Base-by-base conservation (phyloP, 1,140 invertebrate genomes). In the Platorchestia sp. region DNA sequence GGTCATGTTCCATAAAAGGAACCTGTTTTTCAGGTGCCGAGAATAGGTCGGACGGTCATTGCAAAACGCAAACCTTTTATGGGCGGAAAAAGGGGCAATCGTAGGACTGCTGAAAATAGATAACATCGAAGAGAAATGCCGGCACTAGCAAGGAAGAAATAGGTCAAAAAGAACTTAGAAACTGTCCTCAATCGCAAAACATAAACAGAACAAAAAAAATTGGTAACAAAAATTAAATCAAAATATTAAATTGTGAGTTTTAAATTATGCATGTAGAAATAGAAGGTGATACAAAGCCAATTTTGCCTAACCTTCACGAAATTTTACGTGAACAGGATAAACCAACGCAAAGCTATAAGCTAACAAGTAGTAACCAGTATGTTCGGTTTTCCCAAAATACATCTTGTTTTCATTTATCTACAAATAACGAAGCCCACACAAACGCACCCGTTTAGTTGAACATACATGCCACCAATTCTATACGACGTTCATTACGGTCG, bases 21-120 rank as follows among this genome's bases (percentile, higher is more conserved):
- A 75, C 59, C 59, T 75, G 59, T 75, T 75, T 75, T 75, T 75
- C 59, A 75, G 59, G 59, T 75, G 59, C 59, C 59, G 59, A 75
- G 59, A 75, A 75, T 75, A 75, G 59, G 59, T 75, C 59, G 59
- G 59, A 75, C 59, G 59, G 59, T 36, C 59, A 75, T 75, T 75
- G 59, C 59, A 75, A 75, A 75, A 75, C 36, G 36, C 59, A 27
- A 75, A 75, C 59, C 59, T 75, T 75, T 75, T 75, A 75, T 36
- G 59, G 59, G 27, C 59, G 59, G 59, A 75, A 75, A 75, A 27
- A 75, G 59, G 59, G 59, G n/a, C 59, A 75, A 75, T 75, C 59
- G 59, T 75, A 75, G 27, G 59, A 75, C 59, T 75, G 47, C 47
- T 75, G 36, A 36, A 75, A 75, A 75, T 75, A 75, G 59, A 75